Base-by-base conservation (phyloP, 1,140 invertebrate species). In the Conus betulinus region DNA sequence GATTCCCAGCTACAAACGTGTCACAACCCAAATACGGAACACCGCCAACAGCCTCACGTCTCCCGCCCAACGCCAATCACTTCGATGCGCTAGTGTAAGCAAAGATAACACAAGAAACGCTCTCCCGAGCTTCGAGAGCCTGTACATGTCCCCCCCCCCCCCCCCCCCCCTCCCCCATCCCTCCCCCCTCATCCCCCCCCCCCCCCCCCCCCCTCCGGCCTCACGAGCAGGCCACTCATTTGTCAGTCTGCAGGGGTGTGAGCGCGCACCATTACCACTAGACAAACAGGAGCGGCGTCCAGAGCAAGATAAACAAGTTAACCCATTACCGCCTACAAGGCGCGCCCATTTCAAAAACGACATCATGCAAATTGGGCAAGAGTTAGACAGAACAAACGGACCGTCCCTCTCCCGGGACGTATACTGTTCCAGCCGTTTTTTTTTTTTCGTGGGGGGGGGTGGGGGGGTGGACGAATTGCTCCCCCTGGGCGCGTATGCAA, bases 381-480 rank as follows among this genome's bases (percentile, higher is more conserved):
- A 23, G 79, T 52, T 81, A 81, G 39, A 81, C 79, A 23, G 39
- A 52, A 81, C 79, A 81, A 81, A 81, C 51, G 79, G 79, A 81
- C 79, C 23, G 5, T 23, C 13, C 79, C 17, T 81, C 79, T 81
- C 79, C 51, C 39, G 20, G 79, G 79, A 81, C 51, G 23, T 81
- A 81, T 81, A 81, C 79, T 5, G 79, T 81, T 81, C 39, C 51
- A 81, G 4, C 27, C 79, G 39, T 52, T 81, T 53, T 53, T 57
- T 57, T 57, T 57, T 57, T 60, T 60, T 60, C 57, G 8, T 15
- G 8, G 8, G 8, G 57, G 8, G 57, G 0, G 8, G 8, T 1
- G 8, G 57, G 0, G 11, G 67, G 67, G 13, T 23, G 79, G 23
- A 53, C 15, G 39, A 81, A 81, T 53, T 51, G 76, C 4, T 53